Evolutionary conservation across 2,797 vertebrate genomes (phyloP).

Genomic region (Cyprinella venusta): DNA sequence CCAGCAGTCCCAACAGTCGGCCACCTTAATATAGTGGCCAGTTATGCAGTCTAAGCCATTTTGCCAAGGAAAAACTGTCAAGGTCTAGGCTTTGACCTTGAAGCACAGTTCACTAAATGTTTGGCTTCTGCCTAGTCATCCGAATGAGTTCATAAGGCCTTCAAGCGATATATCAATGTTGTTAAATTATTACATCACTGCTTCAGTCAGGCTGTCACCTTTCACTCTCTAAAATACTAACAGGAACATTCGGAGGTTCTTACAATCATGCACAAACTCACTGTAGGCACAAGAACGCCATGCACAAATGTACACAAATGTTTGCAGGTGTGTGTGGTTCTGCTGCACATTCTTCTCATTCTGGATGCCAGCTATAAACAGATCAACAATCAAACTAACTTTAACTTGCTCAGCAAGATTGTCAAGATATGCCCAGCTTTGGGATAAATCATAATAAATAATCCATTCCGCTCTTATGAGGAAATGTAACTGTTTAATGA

Average conservation of each 20-base stretch:
- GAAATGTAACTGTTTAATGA: neutral
- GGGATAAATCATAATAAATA: neutral
- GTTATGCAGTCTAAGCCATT: neutral
- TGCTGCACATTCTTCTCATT: neutral
- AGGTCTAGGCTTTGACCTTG: conserved; percentile 20
- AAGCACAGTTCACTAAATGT: neutral
- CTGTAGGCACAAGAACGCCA: neutral
- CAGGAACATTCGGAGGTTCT: neutral
- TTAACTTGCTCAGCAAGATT: neutral
- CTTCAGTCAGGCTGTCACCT: neutral
- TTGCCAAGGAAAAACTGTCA: neutral
- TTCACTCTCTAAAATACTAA: neutral
- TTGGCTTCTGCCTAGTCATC: conserved; percentile 16
- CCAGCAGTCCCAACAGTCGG: too few species aligned
- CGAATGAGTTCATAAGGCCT: conserved; percentile 1
- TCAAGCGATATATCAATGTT: neutral
- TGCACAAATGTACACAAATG: neutral
- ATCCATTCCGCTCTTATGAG: neutral
- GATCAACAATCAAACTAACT: neutral
- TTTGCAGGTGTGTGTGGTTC: neutral
- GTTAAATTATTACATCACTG: neutral
- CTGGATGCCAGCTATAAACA: neutral
- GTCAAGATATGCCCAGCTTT: neutral
- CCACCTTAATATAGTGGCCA: neutral
- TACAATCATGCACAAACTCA: neutral